These are phyloP conservation scores for Pyrocephalus nanus DNA, from an alignment of 2,797 vertebrate genomes.

Conservation along the genomic window DNA sequence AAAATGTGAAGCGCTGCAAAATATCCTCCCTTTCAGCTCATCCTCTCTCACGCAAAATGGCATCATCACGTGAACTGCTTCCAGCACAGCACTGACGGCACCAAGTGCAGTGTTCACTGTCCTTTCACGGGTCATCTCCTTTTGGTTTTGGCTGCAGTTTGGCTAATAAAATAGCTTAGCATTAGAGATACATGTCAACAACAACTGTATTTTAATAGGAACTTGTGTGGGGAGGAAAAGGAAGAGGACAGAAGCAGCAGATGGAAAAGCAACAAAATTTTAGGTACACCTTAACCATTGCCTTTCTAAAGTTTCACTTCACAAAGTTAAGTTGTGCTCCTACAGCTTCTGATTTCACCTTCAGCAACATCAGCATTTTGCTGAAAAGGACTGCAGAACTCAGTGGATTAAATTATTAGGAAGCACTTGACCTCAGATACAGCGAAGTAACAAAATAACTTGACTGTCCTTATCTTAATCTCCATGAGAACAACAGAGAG, in stretches of 20 bases:
- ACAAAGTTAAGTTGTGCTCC: background rate
- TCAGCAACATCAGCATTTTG: background rate
- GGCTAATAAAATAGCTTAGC: background rate
- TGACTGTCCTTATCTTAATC: background rate
- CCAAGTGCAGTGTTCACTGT: background rate
- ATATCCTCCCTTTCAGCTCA: background rate
- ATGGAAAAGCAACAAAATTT: background rate
- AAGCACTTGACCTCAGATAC: background rate
- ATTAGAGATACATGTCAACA: background rate
- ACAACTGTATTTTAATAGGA: background rate
- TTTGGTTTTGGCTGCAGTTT: background rate
- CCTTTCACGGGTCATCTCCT: background rate
- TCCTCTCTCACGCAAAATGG: background rate
- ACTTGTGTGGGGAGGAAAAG: background rate
- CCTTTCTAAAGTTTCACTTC: background rate
- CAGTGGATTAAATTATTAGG: background rate
- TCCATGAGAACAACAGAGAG: background rate
- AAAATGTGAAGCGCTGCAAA: background rate
- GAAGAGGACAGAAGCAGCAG: background rate
- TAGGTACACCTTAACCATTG: background rate
- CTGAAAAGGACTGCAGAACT: background rate
- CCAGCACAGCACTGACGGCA: background rate
- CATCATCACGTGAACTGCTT: background rate
- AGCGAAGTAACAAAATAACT: background rate
- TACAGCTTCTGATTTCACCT: background rate